Evolutionary conservation across 1,140 invertebrate species (phyloP), one percentile per base, ranked within the genome.

Genomic region (Potamilus streckersoni): DNA sequence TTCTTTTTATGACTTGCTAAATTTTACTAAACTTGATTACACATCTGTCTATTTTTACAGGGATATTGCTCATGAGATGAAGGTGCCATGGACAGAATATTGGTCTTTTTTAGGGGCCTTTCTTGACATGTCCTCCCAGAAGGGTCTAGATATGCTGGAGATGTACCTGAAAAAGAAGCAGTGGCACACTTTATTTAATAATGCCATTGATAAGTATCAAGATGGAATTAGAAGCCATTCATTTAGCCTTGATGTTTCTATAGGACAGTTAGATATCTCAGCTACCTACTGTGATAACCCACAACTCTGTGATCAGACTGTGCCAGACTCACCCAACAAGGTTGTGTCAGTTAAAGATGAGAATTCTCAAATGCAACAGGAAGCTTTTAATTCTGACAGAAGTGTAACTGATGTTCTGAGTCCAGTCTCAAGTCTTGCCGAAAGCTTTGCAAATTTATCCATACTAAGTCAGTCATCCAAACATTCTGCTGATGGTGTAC

Each of bases 81-180:
- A 94, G 57, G 91, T 96, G 0, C 90, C 91, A 19, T 98, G 96
- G 96, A 94, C 93, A 79, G 96, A 98, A 86, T 96, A 95, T 87
- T 98, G 96, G 96, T 93, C 94, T 5, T 97, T 97, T 87, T 90
- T 97, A 5, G 93, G 94, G 81, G 92, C 91, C 14, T 96, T 95
- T 87, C 92, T 94, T 11, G 93, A 98, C 89, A 91, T 97, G 4
- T 87, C 93, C 0, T 93, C 93, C 0, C 80, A 89, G 0, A 93
- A 94, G 71, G 96, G 96, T 11, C 90, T 97, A 2, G 80, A 87
- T 0, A 90, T 93, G 61, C 86, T 97, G 1, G 95, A 97, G 89
- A 91, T 91, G 27, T 94, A 95, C 90, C 88, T 97, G 2, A 92
- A 92, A 80, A 89, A 90, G n/a, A 91, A 68, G 23, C 57, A 89